Conservation (phyloP, 2,797 vertebrate genomes). For the Nothura maculosa region DNA sequence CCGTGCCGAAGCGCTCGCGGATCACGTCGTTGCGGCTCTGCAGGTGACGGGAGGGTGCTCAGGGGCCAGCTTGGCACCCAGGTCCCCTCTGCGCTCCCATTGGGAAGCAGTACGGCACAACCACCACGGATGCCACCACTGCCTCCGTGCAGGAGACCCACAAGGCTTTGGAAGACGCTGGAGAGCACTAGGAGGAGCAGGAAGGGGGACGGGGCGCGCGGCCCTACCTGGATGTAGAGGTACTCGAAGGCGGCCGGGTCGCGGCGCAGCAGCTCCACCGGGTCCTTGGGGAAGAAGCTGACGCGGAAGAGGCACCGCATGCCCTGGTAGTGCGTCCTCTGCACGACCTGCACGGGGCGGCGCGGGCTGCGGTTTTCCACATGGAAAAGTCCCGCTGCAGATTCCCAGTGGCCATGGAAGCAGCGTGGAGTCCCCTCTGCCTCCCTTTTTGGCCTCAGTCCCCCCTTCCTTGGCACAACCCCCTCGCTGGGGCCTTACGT, state of each 20-base stretch:
- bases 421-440: accelerated
- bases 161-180: background rate
- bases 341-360: slow-evolving; percentile 91
- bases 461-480: background rate
- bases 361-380: background rate
- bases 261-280: slow-evolving; percentile 92
- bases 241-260: slow-evolving; percentile 98
- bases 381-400: background rate
- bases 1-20: slow-evolving; percentile 94
- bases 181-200: background rate
- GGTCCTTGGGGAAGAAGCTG: slow-evolving; percentile 99
- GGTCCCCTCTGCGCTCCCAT: no score
- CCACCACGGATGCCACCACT: no score
- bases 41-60: background rate
- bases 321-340: slow-evolving; percentile 97
- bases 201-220: no score
- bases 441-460: background rate
- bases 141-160: no score
- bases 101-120: no score
- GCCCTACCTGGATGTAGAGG: slow-evolving; percentile 95
- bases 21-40: slow-evolving; percentile 99
- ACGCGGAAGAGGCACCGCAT: slow-evolving; percentile 99
- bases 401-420: background rate
- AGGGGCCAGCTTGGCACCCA: no score
- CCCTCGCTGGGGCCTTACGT: slow-evolving; percentile 83